Conservation (phyloP, 2,888 invertebrate genomes). For the Molanna angustata region DNA sequence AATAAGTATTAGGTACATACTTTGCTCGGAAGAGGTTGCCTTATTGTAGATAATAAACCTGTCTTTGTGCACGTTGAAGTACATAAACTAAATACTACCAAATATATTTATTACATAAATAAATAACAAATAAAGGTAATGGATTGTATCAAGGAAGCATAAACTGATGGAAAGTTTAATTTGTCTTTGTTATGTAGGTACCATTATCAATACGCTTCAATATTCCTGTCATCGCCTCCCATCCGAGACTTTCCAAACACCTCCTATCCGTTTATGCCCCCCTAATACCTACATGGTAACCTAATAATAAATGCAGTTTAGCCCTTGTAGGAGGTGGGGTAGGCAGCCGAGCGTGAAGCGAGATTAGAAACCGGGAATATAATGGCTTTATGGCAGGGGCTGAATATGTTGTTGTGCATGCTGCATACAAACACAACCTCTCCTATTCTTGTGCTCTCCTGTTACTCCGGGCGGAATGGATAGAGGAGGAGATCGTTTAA, state of each 20-base stretch:
- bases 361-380: slow-evolving; percentile 21
- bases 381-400: slow-evolving; percentile 10
- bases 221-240: slow-evolving; percentile 10
- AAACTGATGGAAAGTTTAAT: too few species aligned
- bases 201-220: slow-evolving; percentile 1
- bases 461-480: slow-evolving; percentile 6
- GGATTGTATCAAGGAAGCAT: too few species aligned
- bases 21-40: too few species aligned
- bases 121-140: too few species aligned
- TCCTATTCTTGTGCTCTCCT: slow-evolving; percentile 5
- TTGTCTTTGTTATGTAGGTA: too few species aligned
- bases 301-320: slow-evolving; percentile 26
- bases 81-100: too few species aligned
- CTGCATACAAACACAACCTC: slow-evolving; percentile 16
- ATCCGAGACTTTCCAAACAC: slow-evolving; percentile 8
- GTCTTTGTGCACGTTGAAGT: too few species aligned
- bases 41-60: too few species aligned
- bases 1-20: too few species aligned
- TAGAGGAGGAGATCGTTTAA: slow-evolving; percentile 20
- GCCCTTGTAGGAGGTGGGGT: slow-evolving; percentile 27
- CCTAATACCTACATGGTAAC: slow-evolving; percentile 13
- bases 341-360: slow-evolving; percentile 29
- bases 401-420: slow-evolving; percentile 15
- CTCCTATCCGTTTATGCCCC: slow-evolving; percentile 16
- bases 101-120: too few species aligned